These are phyloP conservation scores for Pyrgilauda ruficollis DNA, from an alignment of 2,113 vertebrate genomes.

Conservation along the genomic window DNA sequence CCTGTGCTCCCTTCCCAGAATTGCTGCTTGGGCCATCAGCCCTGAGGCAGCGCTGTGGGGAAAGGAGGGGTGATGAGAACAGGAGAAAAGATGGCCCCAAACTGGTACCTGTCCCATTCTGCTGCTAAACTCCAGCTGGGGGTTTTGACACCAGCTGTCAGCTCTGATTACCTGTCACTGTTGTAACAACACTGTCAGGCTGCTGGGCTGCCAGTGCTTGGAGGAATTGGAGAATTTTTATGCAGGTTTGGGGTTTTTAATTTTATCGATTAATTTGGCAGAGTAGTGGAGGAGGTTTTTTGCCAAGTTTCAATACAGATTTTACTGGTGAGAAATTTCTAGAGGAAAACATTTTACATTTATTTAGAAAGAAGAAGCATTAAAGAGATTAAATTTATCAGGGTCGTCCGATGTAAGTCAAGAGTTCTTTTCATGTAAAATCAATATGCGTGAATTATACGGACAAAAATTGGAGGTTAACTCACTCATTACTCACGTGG, in stretches of 20 bases:
- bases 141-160: constrained; percentile 33
- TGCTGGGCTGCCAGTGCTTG: neutral
- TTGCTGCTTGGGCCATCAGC: neutral
- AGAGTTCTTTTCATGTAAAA: constrained; percentile 64
- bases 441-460: constrained; percentile 67
- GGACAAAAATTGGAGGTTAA: constrained; percentile 68
- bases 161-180: neutral
- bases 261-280: neutral
- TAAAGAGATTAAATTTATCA: constrained; percentile 36
- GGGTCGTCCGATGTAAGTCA: constrained; percentile 36
- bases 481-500: constrained; percentile 63
- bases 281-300: neutral
- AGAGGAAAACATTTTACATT: neutral
- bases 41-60: accelerated
- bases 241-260: neutral
- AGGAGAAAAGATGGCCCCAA: neutral
- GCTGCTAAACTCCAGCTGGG: neutral
- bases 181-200: neutral
- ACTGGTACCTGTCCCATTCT: neutral
- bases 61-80: neutral
- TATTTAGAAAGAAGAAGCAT: constrained; percentile 27
- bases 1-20: neutral
- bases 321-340: neutral
- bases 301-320: neutral
- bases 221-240: neutral